Evolutionary conservation across 2,797 vertebrate species (phyloP), one percentile per base, ranked within the genome.

Genomic region (Xyrichtys novacula): DNA sequence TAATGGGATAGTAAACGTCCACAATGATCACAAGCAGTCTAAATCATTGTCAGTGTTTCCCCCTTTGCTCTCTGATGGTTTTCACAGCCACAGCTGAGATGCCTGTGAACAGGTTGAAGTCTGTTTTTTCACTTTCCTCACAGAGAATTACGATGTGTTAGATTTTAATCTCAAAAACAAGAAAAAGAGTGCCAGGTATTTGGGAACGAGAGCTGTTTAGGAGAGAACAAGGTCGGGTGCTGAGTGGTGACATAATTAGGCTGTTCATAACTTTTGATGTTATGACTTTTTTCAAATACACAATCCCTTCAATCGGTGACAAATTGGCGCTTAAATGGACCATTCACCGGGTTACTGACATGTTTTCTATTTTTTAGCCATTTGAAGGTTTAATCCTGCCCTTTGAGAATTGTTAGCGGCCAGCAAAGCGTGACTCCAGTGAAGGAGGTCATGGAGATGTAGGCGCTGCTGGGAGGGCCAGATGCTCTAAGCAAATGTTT

Each of bases 361-460:
- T 71, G 62, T 65, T 83, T 85, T 75, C 44, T 7, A n/a, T 65
- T 77, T 63, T 55, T 81, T 67, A 36, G 14, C 34, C 49, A 74
- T 80, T 79, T 65, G 53, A 78, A 77, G 59, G 62, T 86, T 89
- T 80, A 84, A 90, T 90, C 72, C 50, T 12, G n/a, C 76, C 79
- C 64, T 79, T 79, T 73, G 59, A 72, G 66, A 62, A 54, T 87
- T 85, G 74, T 88, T 71, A 66, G 61, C 19, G 70, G 74, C 29
- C 81, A 80, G 64, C 60, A 54, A 59, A 74, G 77, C 58, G 29
- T 85, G 79, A 86, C 86, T 48, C 44, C 40, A 55, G 46, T 34
- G 32, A 75, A 63, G 57, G 53, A 31, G 32, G 46, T 76, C 54
- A 53, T 34, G 53, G 77, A 71, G 56, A 85, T 76, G 52, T 55